Conservation (phyloP, 1,140 invertebrate genomes). For the Cyphomyrmex costatus region DNA sequence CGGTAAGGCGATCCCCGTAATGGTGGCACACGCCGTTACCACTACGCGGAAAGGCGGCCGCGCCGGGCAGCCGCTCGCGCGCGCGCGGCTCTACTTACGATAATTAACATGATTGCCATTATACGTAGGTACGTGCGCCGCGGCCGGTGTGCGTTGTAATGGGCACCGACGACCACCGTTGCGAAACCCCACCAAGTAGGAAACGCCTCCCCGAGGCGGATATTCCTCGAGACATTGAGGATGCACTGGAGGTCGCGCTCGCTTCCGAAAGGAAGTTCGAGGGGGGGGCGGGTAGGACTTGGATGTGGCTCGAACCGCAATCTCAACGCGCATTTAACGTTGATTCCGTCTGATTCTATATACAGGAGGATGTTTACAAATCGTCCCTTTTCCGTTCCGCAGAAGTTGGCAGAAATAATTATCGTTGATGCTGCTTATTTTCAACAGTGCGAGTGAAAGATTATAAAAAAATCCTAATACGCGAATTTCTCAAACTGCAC, state of each 20-base stretch:
- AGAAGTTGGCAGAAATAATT: conserved; percentile 10
- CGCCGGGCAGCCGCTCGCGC: conserved; percentile 27
- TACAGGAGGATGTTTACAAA: not conserved
- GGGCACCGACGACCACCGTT: conserved; percentile 72
- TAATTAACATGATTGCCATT: conserved; percentile 86
- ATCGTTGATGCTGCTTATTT: not conserved
- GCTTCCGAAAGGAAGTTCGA: conserved; percentile 54
- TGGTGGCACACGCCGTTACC: conserved; percentile 85
- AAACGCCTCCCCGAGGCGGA: conserved; percentile 51
- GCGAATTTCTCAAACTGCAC: not conserved
- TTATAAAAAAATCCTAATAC: not conserved
- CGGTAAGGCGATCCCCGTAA: conserved; percentile 84
- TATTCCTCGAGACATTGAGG: conserved; percentile 33
- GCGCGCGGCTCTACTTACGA: conserved; percentile 81
- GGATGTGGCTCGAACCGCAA: conserved; percentile 7
- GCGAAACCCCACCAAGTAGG: conserved; percentile 54
- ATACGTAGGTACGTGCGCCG: conserved; percentile 82
- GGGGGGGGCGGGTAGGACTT: not conserved
- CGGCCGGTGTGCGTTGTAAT: conserved; percentile 77
- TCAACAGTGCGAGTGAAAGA: not conserved
- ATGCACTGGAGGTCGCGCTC: conserved; percentile 39
- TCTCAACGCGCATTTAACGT: not conserved
- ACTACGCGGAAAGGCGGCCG: conserved; percentile 67
- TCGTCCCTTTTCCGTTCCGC: not conserved
- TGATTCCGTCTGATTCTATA: not conserved